Conservation (phyloP, 2,888 invertebrate species). For the Conops quadrifasciatus region DNA sequence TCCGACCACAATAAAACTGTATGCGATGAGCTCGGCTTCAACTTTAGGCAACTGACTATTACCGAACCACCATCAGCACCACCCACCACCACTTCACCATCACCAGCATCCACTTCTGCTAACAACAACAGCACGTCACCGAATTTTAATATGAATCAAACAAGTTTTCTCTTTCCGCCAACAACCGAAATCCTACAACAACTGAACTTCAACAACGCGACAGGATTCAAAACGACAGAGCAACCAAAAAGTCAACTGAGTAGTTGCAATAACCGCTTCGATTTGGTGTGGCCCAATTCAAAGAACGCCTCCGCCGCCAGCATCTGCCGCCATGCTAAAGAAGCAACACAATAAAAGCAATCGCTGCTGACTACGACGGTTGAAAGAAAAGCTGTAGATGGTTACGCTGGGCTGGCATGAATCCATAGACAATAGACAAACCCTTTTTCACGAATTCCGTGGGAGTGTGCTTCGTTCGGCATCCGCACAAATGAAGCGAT, state of each 20-base stretch:
- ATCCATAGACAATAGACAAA: too few species aligned
- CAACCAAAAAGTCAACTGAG: conserved; percentile 47
- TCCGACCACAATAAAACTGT: conserved; percentile 56
- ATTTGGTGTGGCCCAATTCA: conserved; percentile 61
- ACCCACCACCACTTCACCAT: conserved; percentile 34
- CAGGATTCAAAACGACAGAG: conserved; percentile 1
- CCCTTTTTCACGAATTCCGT: too few species aligned
- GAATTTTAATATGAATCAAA: conserved; percentile 42
- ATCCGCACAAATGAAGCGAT: too few species aligned
- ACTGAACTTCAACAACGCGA: conserved; percentile 50
- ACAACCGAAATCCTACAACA: conserved; percentile 53
- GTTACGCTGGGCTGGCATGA: too few species aligned
- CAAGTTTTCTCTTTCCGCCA: conserved; percentile 48
- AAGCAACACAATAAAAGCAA: neutral
- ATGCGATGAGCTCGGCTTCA: conserved; percentile 62
- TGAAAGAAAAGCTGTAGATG: too few species aligned
- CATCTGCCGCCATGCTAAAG: conserved; percentile 31
- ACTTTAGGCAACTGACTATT: conserved; percentile 62
- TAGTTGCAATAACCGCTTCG: conserved; percentile 66
- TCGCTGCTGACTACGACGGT: conserved; percentile 1
- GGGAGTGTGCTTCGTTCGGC: too few species aligned
- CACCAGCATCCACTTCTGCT: too few species aligned
- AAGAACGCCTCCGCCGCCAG: conserved; percentile 12
- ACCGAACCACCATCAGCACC: conserved; percentile 39
- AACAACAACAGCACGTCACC: conserved; percentile 41